These are phyloP conservation scores for Monomorium pharaonis DNA, from an alignment of 1,140 invertebrate species.

Conservation along the genomic window DNA sequence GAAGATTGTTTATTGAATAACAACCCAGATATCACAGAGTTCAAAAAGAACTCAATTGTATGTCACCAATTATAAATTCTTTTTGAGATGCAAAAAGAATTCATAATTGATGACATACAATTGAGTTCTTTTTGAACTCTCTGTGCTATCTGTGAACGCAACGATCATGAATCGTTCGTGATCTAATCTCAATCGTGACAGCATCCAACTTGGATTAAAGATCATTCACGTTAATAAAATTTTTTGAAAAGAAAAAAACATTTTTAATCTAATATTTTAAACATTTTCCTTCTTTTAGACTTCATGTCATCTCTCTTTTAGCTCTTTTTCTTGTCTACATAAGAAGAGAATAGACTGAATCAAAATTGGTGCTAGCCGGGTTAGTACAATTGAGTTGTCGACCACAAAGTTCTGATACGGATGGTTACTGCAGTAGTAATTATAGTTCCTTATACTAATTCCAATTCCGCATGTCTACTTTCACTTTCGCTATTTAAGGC, in stretches of 20 bases:
- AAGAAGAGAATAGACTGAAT: neutral
- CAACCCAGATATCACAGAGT: too few species aligned
- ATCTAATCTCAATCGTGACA: conserved; percentile 59
- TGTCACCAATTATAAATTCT: too few species aligned
- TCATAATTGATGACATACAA: too few species aligned
- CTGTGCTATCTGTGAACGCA: too few species aligned
- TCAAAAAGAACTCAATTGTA: too few species aligned
- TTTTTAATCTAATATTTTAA: neutral
- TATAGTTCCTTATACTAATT: conserved; percentile 27
- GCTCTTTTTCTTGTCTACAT: neutral
- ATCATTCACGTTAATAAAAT: neutral
- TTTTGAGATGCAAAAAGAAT: too few species aligned
- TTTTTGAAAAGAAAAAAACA: neutral
- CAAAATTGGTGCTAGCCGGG: neutral
- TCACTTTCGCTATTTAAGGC: conserved; percentile 66
- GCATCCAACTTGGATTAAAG: neutral
- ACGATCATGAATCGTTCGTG: conserved; percentile 61
- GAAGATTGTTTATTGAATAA: conserved; percentile 66
- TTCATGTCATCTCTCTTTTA: neutral
- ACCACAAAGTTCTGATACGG: neutral
- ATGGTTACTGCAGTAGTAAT: neutral
- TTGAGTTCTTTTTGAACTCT: too few species aligned
- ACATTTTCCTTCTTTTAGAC: neutral
- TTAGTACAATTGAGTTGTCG: neutral
- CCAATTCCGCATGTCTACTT: conserved; percentile 44